These are phyloP conservation scores for Pelodiscus sinensis DNA, from an alignment of 2,113 vertebrate species.

Conservation along the genomic window DNA sequence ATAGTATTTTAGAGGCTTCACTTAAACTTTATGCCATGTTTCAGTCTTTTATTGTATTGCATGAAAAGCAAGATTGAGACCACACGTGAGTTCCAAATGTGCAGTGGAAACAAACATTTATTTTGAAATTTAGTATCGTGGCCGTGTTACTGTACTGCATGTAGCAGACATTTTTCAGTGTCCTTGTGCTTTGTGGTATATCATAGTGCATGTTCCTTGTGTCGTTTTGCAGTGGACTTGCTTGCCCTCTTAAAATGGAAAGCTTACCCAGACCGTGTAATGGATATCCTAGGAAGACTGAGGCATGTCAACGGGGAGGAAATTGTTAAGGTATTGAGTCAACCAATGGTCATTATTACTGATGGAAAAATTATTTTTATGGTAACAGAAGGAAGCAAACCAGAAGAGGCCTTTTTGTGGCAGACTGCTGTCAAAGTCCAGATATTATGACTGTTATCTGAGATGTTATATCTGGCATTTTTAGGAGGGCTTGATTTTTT, in stretches of 20 bases:
- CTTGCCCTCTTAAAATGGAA: conserved; percentile 97
- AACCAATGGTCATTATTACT: background rate
- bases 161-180: background rate
- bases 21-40: background rate
- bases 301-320: conserved; percentile 95
- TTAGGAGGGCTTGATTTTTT: background rate
- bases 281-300: conserved; percentile 92
- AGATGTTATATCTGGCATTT: background rate
- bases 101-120: background rate
- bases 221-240: conserved; percentile 86
- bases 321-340: conserved; percentile 89
- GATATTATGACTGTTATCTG: background rate
- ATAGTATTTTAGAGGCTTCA: background rate
- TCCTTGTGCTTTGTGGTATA: background rate
- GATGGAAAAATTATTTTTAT: background rate
- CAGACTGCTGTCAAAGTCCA: background rate
- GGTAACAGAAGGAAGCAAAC: background rate
- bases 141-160: background rate
- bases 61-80: background rate
- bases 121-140: background rate
- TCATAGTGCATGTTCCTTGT: background rate
- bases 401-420: background rate
- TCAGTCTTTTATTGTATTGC: background rate
- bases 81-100: background rate
- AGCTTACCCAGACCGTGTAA: conserved; percentile 92